Evolutionary conservation across 2,797 vertebrate species (phyloP).

Genomic region (Neopelma chrysocephalum): DNA sequence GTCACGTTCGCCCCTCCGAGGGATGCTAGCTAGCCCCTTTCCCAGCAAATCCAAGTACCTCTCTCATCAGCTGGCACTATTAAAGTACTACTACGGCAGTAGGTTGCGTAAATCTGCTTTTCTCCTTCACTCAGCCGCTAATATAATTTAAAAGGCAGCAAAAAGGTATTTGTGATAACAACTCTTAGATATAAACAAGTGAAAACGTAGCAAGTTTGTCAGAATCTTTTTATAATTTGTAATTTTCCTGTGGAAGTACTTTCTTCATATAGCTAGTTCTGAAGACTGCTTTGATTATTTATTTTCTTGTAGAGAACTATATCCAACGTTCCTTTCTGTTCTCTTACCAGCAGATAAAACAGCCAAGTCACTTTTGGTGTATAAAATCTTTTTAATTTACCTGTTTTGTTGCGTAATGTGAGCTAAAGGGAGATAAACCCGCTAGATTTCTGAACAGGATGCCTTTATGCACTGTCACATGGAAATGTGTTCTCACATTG

Average conservation of each 20-base stretch:
- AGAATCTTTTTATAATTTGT: not conserved
- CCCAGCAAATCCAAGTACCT: fast-evolving
- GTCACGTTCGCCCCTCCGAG: fast-evolving
- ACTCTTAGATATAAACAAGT: not conserved
- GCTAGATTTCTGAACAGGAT: not conserved
- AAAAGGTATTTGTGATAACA: not conserved
- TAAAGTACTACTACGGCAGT: fast-evolving
- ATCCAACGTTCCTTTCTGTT: not conserved
- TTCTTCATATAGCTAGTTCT: not conserved
- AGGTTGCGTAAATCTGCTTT: fast-evolving
- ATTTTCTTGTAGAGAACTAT: not conserved
- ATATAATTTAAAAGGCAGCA: not conserved
- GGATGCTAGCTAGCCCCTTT: not conserved
- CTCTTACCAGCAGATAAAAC: not conserved
- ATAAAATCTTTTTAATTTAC: not conserved
- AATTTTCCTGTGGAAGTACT: fast-evolving
- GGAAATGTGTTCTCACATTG: not conserved
- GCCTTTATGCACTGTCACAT: not conserved
- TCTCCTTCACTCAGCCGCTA: not conserved
- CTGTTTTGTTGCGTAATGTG: not conserved
- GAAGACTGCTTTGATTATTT: not conserved
- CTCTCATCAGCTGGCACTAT: fast-evolving
- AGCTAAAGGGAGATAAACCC: not conserved
- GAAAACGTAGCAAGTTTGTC: not conserved
- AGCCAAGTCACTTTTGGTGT: fast-evolving